Evolutionary conservation across 2,888 invertebrate genomes (phyloP).

Genomic region (Trachelus tabidus): DNA sequence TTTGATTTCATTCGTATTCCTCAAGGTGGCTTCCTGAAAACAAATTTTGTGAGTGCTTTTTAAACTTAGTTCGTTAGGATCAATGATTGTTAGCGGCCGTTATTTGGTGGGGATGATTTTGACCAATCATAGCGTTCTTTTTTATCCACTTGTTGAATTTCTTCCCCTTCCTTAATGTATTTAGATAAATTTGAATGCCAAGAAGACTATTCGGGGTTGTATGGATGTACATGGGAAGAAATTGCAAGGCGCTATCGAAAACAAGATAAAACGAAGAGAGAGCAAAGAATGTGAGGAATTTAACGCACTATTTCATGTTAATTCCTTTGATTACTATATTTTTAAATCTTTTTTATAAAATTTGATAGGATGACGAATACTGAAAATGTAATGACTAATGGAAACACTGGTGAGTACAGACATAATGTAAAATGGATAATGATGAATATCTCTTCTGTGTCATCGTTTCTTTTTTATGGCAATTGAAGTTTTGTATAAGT

Average conservation of each 20-base stretch:
- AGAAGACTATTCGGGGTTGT: not conserved
- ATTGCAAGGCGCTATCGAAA: not conserved
- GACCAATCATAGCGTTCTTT: not conserved
- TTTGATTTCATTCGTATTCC: not conserved
- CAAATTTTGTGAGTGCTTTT: not conserved
- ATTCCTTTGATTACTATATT: not conserved
- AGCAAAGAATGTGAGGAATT: not conserved
- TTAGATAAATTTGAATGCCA: not conserved
- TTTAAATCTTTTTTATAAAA: not conserved
- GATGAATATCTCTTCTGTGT: not conserved
- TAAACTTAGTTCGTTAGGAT: not conserved
- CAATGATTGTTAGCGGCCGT: not conserved
- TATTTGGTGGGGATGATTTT: not conserved
- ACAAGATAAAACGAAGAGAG: not conserved
- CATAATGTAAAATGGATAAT: constrained; percentile 15
- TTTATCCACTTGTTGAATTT: not conserved
- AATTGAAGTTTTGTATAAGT: not conserved
- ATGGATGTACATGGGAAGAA: not conserved
- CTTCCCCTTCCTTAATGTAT: not conserved
- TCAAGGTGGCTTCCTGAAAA: not conserved
- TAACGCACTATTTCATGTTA: not conserved
- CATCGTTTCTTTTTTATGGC: not conserved
- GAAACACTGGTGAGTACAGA: not conserved
- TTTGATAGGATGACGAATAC: not conserved
- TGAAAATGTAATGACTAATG: not conserved